Evolutionary conservation across 2,888 invertebrate species (phyloP), one percentile per base, ranked within the genome.

Genomic region (Macaria notata): DNA sequence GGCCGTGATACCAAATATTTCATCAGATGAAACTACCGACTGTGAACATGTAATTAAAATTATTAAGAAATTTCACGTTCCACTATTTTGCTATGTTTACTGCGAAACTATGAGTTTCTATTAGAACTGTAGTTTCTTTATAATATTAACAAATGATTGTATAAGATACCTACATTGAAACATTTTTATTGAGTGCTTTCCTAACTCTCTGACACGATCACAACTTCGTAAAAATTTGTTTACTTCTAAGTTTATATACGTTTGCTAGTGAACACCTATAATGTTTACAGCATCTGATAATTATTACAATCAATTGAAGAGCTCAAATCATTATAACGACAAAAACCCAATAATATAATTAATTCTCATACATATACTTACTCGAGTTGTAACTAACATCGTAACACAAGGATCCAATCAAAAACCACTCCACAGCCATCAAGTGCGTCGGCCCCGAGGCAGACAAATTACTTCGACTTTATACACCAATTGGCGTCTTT

Each of bases 1-100:
- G 52, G 36, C 52, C 49, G 31, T 41, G 47, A 41, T 44, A 41
- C 19, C 36, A 52, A n/a, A 43, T 6, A 49, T 58, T 58, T 58
- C 58, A 47, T 19, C 49, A 58, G 49, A 54, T 30, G 31, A 54
- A 50, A 47, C 47, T 39, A 50, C 58, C 44, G 38, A 50, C 58
- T 58, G 46, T 54, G 49, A 58, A 58, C 58, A 50, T 44, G 38
- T 58, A 54, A 58, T 54, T 58, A 54, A 58, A 77, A 75, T 70
- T 72, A 77, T 79, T 78, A 65, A 70, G 75, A 76, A 79, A 80
- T 71, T 79, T 77, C 71, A 78, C 76, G 80, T 71, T 76, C 62
- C 62, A 68, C 57, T 64, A 68, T 69, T 50, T 48, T 54, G 44
- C 47, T 29, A 30, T 39, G 47, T 48, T 59, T 54, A 63, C 59